A percentile compares a stretch with the other conserved stretches of the same genome.
Evolutionary conservation across 2,888 invertebrate species (phyloP).

Genomic region (Epicampocera succincta): DNA sequence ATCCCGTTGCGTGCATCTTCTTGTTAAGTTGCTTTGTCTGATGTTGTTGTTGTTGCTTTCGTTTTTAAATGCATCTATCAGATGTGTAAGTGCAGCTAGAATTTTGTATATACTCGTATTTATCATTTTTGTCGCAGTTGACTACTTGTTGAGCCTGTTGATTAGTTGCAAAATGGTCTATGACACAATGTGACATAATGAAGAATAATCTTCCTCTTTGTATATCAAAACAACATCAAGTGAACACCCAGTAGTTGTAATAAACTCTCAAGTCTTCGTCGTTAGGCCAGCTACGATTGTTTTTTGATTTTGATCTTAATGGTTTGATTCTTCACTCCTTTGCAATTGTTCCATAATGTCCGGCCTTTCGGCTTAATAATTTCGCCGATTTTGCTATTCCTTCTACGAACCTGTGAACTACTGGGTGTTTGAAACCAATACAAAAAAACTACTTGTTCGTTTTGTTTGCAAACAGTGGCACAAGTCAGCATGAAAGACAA

Average conservation of each 20-base stretch:
- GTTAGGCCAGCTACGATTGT: too few species aligned
- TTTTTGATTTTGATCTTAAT: too few species aligned
- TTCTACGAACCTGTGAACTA: not conserved
- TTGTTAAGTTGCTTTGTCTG: constrained; percentile 37
- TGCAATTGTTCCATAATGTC: too few species aligned
- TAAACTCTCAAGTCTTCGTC: too few species aligned
- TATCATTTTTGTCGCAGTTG: constrained; percentile 29
- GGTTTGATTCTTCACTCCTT: too few species aligned
- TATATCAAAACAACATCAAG: constrained; percentile 34
- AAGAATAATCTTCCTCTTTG: constrained; percentile 67
- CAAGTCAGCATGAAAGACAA: not conserved
- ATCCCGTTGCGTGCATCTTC: constrained; percentile 47
- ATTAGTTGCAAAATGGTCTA: constrained; percentile 69
- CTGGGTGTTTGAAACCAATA: not conserved
- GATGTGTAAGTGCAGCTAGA: constrained; percentile 30
- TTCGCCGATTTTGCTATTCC: too few species aligned
- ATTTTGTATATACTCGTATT: constrained; percentile 37
- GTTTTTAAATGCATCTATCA: constrained; percentile 26
- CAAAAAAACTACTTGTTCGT: constrained; percentile 36
- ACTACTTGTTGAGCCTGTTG: constrained; percentile 65
- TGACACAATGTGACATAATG: constrained; percentile 71
- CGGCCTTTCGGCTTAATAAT: too few species aligned
- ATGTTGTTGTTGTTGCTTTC: constrained; percentile 16
- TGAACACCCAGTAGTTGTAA: constrained; percentile 14
- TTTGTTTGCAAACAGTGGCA: constrained; percentile 34